These are phyloP conservation scores for Eurytoma californica DNA, from an alignment of 2,888 invertebrate species.

Conservation along the genomic window DNA sequence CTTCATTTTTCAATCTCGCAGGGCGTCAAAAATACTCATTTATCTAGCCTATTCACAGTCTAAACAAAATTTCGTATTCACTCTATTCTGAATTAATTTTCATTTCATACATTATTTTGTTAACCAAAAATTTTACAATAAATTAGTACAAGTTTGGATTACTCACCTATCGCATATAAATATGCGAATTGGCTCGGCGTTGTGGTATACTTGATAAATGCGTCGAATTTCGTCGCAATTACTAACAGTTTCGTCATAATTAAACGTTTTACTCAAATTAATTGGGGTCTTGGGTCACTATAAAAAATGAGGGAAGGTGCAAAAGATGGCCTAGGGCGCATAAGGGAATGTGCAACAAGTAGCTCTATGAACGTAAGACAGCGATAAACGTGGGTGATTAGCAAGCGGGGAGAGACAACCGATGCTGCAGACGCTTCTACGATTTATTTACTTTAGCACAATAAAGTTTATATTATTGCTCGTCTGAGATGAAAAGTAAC, in stretches of 20 bases:
- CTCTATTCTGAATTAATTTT: too few species aligned
- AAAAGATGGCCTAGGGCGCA: background rate
- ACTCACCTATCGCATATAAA: too few species aligned
- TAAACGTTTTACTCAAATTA: constrained; percentile 33
- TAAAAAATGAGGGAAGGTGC: constrained; percentile 1
- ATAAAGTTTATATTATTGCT: constrained; percentile 42
- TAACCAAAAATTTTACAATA: too few species aligned
- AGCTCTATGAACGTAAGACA: constrained; percentile 23
- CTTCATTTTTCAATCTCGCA: background rate
- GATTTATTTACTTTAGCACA: constrained; percentile 46
- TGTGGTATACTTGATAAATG: background rate
- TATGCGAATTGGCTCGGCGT: too few species aligned
- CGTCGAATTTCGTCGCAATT: too few species aligned
- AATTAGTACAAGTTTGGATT: too few species aligned
- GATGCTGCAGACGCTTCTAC: background rate
- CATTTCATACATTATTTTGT: too few species aligned
- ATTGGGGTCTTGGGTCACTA: constrained; percentile 11
- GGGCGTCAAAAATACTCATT: too few species aligned
- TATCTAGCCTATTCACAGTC: too few species aligned
- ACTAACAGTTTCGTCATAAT: constrained; percentile 20
- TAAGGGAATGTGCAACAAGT: constrained; percentile 25
- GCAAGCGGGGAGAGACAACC: background rate
- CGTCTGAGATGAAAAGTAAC: background rate
- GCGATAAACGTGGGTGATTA: constrained; percentile 35
- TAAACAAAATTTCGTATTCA: too few species aligned